Base-by-base conservation (phyloP, 2,113 vertebrate species). In the Nannobrachium achirus region DNA sequence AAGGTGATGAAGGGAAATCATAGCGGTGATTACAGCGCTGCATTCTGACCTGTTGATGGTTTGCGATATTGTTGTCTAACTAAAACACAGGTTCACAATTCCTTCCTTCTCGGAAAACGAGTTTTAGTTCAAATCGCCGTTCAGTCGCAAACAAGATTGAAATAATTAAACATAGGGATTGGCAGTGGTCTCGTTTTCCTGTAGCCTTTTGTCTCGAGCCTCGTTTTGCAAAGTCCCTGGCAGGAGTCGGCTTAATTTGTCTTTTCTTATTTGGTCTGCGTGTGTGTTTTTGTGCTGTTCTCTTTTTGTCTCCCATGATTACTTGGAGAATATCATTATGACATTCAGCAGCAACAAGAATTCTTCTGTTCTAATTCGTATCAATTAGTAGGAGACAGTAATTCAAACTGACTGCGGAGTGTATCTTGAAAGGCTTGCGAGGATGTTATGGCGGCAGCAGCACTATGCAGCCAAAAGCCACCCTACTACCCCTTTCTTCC, bases 321-420 rank as follows among this genome's bases (percentile, higher is more conserved):
- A 92, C 91, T 94, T 93, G 91, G 90, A 94, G 90, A 89, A 92
- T 95, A 94, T 94, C 89, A 87, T 94, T 94, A 92, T 93, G 92
- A 94, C 92, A 94, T 95, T 94, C 89, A 91, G 88, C 92, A 93
- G 93, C 91, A 94, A 96, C 94, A 95, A 94, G 91, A 95, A 94
- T 95, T 97, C 94, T 94, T 95, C 93, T 93, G 94, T 94, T 95
- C 93, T 92, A 94, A 96, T 95, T 96, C 94, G 90, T 95, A 95
- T 97, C 94, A 96, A 95, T 97, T 97, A 96, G 93, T 92, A 90
- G 86, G 80, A 88, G 94, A 98, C 83, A 93, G 91, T 96, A 94
- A 98, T 97, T 94, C 92, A 93, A 93, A 93, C 82, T 92, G 95
- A 96, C 89, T 85, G 93, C 91, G 92, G 92, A 92, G 90, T 93